Evolutionary conservation across 2,888 invertebrate species (phyloP).

Genomic region (Cephus runcator): DNA sequence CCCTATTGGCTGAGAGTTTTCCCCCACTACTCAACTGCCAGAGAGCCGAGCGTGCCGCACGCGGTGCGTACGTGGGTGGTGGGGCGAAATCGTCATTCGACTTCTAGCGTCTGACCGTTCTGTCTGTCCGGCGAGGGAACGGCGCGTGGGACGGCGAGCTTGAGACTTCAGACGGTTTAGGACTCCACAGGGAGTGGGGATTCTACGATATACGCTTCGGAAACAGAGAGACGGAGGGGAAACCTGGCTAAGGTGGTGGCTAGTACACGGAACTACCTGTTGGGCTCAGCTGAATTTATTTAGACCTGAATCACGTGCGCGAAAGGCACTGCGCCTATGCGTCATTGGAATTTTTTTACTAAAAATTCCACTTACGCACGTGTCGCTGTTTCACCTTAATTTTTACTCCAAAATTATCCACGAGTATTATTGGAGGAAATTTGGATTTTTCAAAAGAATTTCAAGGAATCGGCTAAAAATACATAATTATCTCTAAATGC

Average conservation of each 20-base stretch:
- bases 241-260: neutral
- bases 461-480: neutral
- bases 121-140: slow-evolving; percentile 14
- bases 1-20: slow-evolving; percentile 46
- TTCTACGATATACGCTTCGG: slow-evolving; percentile 5
- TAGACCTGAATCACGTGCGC: slow-evolving; percentile 30
- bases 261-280: slow-evolving; percentile 41
- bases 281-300: slow-evolving; percentile 49
- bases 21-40: slow-evolving; percentile 29
- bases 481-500: neutral
- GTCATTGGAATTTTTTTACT: neutral
- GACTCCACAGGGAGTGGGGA: slow-evolving; percentile 28
- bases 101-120: slow-evolving; percentile 28
- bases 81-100: slow-evolving; percentile 36
- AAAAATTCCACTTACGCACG: neutral
- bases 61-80: slow-evolving; percentile 35
- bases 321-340: neutral
- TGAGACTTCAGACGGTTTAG: slow-evolving; percentile 33
- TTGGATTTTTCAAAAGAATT: neutral
- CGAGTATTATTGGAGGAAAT: neutral
- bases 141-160: slow-evolving; percentile 34
- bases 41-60: slow-evolving; percentile 52
- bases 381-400: neutral
- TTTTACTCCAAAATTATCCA: neutral
- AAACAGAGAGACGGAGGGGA: slow-evolving; percentile 14